Evolutionary conservation across 1,140 invertebrate genomes (phyloP).

Genomic region (Drosophila trapezifrons): DNA sequence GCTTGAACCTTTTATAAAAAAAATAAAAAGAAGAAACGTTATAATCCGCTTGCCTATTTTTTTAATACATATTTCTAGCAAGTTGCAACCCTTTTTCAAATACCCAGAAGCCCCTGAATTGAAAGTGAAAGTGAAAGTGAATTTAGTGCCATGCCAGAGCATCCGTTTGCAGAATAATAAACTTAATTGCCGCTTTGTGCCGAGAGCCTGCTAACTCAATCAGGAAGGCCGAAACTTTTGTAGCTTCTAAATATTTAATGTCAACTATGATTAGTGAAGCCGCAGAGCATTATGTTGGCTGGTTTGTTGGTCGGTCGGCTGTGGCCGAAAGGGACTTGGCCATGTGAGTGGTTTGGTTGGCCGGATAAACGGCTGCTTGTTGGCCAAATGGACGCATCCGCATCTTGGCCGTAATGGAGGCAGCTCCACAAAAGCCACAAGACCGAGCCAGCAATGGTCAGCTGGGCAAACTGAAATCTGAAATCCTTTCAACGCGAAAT

Average conservation of each 20-base stretch:
- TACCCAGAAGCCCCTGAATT: neutral
- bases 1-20: neutral
- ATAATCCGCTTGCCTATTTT: neutral
- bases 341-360: constrained; percentile 20
- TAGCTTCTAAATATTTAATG: constrained; percentile 65
- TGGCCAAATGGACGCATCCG: constrained; percentile 48
- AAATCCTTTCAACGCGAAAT: constrained; percentile 75
- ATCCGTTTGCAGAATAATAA: constrained; percentile 17
- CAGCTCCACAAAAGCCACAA: constrained; percentile 22
- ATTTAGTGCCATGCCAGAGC: constrained; percentile 4
- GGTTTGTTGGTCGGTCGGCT: constrained; percentile 5
- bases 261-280: constrained; percentile 55
- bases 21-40: neutral
- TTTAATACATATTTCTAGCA: too few relatives aligned
- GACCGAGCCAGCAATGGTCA: constrained; percentile 37
- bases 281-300: constrained; percentile 27
- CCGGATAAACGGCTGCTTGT: constrained; percentile 44
- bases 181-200: constrained; percentile 31
- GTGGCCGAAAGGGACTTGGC: constrained; percentile 20
- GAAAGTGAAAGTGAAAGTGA: constrained; percentile 3
- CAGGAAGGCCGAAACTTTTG: constrained; percentile 34
- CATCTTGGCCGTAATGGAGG: constrained; percentile 11
- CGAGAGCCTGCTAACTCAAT: constrained; percentile 59
- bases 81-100: neutral
- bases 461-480: constrained; percentile 63